Conservation (phyloP, 2,888 invertebrate genomes). For the Cephus rjabovi region DNA sequence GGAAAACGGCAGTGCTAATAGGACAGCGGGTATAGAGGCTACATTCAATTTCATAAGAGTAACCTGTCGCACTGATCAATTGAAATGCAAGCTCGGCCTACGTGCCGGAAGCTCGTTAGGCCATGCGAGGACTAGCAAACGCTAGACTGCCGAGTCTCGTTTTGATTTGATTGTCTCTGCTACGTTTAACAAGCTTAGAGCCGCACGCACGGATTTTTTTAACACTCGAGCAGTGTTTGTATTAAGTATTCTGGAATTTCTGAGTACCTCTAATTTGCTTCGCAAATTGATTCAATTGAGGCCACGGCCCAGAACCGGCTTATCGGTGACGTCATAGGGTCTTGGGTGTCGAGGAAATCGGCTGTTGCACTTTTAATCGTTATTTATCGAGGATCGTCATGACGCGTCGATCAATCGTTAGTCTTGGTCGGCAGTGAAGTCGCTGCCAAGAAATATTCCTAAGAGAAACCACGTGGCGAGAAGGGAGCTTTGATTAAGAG, state of each 20-base stretch:
- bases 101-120: conserved; percentile 55
- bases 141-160: neutral
- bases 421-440: neutral
- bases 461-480: neutral
- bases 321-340: neutral
- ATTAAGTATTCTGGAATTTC: neutral
- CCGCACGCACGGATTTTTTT: neutral
- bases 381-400: neutral
- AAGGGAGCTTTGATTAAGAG: neutral
- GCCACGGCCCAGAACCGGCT: neutral
- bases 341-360: neutral
- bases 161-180: neutral
- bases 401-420: neutral
- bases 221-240: neutral
- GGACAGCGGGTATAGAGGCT: neutral
- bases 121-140: conserved; percentile 42
- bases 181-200: neutral
- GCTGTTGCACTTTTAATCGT: neutral
- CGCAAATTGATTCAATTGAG: neutral
- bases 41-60: conserved; percentile 4
- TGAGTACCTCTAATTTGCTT: neutral
- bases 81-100: conserved; percentile 53
- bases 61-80: conserved; percentile 28
- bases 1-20: neutral
- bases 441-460: neutral